Evolutionary conservation across 2,113 vertebrate species (phyloP), one percentile per base, ranked within the genome.

Genomic region (Butorides virescens): DNA sequence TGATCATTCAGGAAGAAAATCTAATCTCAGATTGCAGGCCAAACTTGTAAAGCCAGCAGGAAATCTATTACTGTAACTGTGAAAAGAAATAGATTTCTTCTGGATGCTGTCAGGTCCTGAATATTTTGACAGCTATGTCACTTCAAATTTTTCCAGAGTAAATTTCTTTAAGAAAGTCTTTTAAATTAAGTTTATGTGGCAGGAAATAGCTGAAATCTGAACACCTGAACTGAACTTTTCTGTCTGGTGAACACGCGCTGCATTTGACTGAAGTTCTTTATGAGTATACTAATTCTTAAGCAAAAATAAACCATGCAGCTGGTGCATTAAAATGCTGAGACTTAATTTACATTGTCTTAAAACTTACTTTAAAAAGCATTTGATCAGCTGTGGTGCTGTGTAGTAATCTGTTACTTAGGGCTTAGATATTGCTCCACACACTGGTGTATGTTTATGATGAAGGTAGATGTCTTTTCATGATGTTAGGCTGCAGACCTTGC

Each of bases 391-490:
- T 59, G 23, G 17, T 77, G 50, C 59, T 89, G 11, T 47, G 47
- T 12, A 44, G 11, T 46, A 22, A 27, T 55, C 21, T 52, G 72
- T 36, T 72, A 13, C 21, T 30, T 26, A 25, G 26, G 34, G 36
- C 10, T 85, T 55, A 39, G 56, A 1, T 55, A 7, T 1, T 66
- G 44, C 52, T 86, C 10, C 36, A 5, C 21, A 21, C 13, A 5
- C 44, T 61, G 46, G 11, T 56, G 19, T 18, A 0, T 55, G 53
- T 53, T 61, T 56, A 58, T 66, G 46, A 1, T 53, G 34, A 58
- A 32, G 58, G 49, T 15, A 52, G 63, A 5, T n/a, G 7, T 0
- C n/a, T 81, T 53, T 16, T n/a, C 0, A 0, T 75, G 47, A 49
- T 2, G 2, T 53, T 74, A 46, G n/a, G 30, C 71, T 88, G 46